These are phyloP conservation scores for Nannoperca obscura DNA, from an alignment of 2,797 vertebrate genomes.

Conservation along the genomic window DNA sequence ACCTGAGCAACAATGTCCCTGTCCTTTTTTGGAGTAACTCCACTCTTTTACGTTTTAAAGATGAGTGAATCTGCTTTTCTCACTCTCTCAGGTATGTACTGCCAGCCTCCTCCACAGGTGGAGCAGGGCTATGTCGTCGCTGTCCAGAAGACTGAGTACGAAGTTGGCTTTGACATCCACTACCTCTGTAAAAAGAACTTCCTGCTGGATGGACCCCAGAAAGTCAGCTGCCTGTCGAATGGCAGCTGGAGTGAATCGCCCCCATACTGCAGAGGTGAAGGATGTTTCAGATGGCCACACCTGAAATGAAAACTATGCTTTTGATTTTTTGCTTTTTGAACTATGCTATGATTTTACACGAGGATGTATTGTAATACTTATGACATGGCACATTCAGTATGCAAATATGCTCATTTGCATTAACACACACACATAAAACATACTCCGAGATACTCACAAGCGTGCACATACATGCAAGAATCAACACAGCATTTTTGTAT, in stretches of 20 bases:
- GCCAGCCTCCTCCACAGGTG: conserved; percentile 83
- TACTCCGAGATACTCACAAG: background rate
- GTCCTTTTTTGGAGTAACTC: background rate
- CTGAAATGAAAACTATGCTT: background rate
- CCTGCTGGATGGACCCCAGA: conserved; percentile 86
- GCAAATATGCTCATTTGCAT: background rate
- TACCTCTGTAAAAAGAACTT: conserved; percentile 89
- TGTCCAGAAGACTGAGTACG: conserved; percentile 86
- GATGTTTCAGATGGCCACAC: background rate
- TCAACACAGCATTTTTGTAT: background rate
- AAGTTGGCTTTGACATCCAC: conserved; percentile 86
- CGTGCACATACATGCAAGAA: background rate
- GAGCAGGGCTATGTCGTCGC: conserved; percentile 87
- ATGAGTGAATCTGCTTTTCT: background rate
- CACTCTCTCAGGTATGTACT: conserved; percentile 80
- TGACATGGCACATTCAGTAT: background rate
- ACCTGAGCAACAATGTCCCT: background rate
- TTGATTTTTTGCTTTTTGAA: no score
- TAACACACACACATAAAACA: no score
- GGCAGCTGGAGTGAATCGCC: conserved; percentile 87
- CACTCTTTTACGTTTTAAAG: background rate
- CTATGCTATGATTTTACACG: no score
- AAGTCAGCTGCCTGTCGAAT: conserved; percentile 83
- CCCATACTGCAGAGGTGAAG: conserved; percentile 85
- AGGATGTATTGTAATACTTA: no score